Conservation (phyloP, 2,888 invertebrate genomes). For the Stictocephala bisonia region DNA sequence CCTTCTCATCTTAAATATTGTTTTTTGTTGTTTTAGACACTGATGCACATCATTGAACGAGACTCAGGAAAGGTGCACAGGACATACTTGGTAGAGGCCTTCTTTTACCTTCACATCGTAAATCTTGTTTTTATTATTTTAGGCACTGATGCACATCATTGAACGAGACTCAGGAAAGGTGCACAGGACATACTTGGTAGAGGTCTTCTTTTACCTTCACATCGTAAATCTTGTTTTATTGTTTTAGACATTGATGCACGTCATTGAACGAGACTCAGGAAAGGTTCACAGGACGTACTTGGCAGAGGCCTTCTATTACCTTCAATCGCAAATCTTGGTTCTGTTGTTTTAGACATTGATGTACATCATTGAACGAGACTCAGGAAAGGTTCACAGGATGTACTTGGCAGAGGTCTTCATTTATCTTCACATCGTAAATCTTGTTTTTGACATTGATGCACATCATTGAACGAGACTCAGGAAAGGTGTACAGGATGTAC, state of each 20-base stretch:
- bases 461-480: constrained; percentile 71
- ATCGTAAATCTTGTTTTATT: no score
- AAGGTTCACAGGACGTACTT: constrained; percentile 68
- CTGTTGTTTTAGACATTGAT: constrained; percentile 77
- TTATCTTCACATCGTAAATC: no score
- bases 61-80: constrained; percentile 69
- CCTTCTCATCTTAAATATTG: no score
- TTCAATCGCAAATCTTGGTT: no score
- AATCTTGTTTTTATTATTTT: no score
- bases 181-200: no score
- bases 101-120: constrained; percentile 90
- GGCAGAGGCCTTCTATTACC: constrained; percentile 80
- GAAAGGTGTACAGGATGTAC: constrained; percentile 69
- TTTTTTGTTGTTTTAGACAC: no score
- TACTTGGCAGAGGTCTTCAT: constrained; percentile 79
- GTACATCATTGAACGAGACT: constrained; percentile 71
- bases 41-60: constrained; percentile 73
- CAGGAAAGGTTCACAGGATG: constrained; percentile 69
- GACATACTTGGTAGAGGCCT: constrained; percentile 73
- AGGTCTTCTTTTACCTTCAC: no score
- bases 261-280: constrained; percentile 73
- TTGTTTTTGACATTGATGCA: constrained; percentile 77
- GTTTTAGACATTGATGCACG: constrained; percentile 75
- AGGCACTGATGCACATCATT: no score
- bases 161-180: no score